Percentiles rank a stretch among this genome's conserved stretches.
Evolutionary conservation across 2,888 invertebrate genomes (phyloP).

Genomic region (Graphium colonna): DNA sequence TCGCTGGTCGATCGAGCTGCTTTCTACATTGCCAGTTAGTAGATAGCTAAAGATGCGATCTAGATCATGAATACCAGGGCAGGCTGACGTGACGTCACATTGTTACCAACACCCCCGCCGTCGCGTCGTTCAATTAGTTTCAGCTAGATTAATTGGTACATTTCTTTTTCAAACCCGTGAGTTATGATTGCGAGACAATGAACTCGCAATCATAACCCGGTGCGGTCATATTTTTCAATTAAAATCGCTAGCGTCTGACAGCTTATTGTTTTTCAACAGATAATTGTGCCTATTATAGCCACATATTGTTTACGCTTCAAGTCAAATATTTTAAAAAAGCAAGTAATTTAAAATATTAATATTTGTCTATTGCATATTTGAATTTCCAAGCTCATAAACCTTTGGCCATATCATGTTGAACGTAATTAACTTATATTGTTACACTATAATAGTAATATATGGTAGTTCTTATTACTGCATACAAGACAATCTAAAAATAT

Average conservation of each 20-base stretch:
- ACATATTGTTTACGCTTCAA: too few species aligned
- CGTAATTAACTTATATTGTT: too few species aligned
- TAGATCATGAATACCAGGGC: conserved; percentile 13
- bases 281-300: too few species aligned
- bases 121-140: conserved; percentile 6
- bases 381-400: too few species aligned
- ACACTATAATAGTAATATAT: too few species aligned
- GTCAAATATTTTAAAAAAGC: too few species aligned
- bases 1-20: neutral
- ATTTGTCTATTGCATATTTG: too few species aligned
- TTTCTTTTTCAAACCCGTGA: conserved; percentile 1
- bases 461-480: too few species aligned
- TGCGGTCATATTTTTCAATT: neutral
- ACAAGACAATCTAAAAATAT: too few species aligned
- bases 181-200: neutral
- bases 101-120: neutral
- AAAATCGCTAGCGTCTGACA: neutral
- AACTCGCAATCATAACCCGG: neutral
- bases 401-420: too few species aligned
- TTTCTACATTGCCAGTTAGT: neutral
- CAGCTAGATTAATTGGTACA: neutral
- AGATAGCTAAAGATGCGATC: conserved; percentile 11
- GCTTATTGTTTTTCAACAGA: too few species aligned
- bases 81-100: neutral
- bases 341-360: too few species aligned